A percentile compares a stretch with the other conserved stretches of the same genome.
Conservation (phyloP, 2,888 invertebrate species). For the Drosophila anceps region DNA sequence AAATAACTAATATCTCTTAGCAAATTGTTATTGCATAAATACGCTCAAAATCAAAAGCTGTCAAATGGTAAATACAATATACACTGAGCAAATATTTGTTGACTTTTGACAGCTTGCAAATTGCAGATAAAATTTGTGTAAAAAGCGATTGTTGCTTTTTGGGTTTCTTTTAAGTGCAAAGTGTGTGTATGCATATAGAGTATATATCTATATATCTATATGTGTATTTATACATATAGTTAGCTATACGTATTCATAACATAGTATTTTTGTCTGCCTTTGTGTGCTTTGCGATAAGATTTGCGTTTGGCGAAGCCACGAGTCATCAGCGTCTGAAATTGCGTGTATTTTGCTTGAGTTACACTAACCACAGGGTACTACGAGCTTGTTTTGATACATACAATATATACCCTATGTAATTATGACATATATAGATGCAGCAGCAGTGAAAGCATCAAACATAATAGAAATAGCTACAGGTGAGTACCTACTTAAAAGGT, state of each 20-base stretch:
- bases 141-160: constrained; percentile 7
- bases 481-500: no score
- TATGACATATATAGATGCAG: no score
- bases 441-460: no score
- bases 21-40: neutral
- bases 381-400: no score
- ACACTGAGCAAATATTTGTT: constrained; percentile 11
- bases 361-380: neutral
- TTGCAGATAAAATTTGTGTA: constrained; percentile 58
- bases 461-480: no score
- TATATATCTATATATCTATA: neutral
- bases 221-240: neutral
- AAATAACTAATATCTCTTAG: neutral
- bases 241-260: neutral
- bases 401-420: no score
- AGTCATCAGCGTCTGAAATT: constrained; percentile 34
- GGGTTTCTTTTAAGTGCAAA: neutral
- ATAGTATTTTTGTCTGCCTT: constrained; percentile 21
- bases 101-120: constrained; percentile 32
- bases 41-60: constrained; percentile 1
- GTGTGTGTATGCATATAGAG: neutral
- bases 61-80: constrained; percentile 5
- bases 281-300: constrained; percentile 56
- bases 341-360: neutral
- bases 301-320: constrained; percentile 29